These are phyloP conservation scores for Trachelus troglodyta DNA, from an alignment of 2,888 invertebrate species.

Conservation along the genomic window DNA sequence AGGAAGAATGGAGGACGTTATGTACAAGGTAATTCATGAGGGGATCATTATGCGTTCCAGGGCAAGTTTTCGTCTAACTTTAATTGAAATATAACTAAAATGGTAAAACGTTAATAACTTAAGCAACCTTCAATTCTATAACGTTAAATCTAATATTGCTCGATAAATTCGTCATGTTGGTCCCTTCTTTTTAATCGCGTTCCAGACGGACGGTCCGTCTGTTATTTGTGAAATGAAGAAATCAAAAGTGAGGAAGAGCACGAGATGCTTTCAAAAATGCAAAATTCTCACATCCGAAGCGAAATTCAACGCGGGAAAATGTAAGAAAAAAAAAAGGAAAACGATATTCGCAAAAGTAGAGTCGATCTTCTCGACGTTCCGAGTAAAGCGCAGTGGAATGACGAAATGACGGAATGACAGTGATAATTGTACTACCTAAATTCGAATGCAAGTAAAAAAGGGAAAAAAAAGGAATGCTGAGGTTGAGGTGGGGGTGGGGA, in stretches of 20 bases:
- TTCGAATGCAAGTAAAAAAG: neutral
- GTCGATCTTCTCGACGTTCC: neutral
- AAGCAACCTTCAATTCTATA: neutral
- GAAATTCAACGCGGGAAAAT: neutral
- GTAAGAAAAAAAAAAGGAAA: neutral
- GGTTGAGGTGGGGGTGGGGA: no score
- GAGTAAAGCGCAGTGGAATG: neutral
- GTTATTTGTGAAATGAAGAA: neutral
- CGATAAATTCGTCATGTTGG: constrained; percentile 4
- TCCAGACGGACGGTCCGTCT: neutral
- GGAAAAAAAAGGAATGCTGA: neutral
- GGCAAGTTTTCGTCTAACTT: neutral
- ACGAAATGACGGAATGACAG: constrained; percentile 9
- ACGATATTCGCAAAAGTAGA: neutral
- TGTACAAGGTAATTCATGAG: neutral
- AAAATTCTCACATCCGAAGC: neutral
- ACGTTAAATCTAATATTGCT: constrained; percentile 5
- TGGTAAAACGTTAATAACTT: constrained; percentile 6
- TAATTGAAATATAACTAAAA: neutral
- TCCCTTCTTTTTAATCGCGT: neutral
- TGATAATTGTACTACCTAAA: constrained; percentile 25
- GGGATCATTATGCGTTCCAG: neutral
- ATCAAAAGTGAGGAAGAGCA: neutral
- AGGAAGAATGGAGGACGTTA: neutral
- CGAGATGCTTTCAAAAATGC: neutral